Evolutionary conservation across 2,113 vertebrate genomes (phyloP).

Genomic region (human): DNA sequence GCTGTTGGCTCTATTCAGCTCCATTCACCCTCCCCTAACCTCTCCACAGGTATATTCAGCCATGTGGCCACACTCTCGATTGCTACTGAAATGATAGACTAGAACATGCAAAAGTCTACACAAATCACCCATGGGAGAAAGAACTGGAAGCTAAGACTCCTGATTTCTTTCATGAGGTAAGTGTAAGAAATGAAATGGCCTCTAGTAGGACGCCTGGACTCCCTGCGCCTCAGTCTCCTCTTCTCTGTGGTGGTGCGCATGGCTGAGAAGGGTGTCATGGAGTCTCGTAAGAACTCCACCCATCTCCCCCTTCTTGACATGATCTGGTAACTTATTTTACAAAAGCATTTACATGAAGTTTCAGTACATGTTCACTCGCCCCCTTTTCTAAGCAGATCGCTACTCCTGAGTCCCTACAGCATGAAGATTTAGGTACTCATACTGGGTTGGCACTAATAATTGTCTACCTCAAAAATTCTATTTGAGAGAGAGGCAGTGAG

Average conservation of each 20-base stretch:
- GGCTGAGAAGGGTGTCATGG: neutral
- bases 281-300: neutral
- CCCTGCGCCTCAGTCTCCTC: neutral
- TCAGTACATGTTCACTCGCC: neutral
- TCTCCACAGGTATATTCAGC: neutral
- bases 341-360: neutral
- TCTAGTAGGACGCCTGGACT: neutral
- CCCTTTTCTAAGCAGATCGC: neutral
- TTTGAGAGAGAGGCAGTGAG: too few relatives aligned
- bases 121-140: neutral
- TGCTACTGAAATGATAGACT: fast-evolving
- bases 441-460: too few relatives aligned
- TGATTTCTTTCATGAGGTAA: neutral
- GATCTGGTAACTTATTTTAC: neutral
- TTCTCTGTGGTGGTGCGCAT: neutral
- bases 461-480: neutral
- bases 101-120: neutral
- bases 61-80: fast-evolving
- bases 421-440: neutral
- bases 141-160: neutral
- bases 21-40: fast-evolving
- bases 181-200: neutral
- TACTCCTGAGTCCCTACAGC: neutral
- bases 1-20: neutral
- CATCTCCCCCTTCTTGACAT: neutral